These are phyloP conservation scores for Agrochola macilenta DNA, from an alignment of 2,888 invertebrate genomes.

Conservation along the genomic window DNA sequence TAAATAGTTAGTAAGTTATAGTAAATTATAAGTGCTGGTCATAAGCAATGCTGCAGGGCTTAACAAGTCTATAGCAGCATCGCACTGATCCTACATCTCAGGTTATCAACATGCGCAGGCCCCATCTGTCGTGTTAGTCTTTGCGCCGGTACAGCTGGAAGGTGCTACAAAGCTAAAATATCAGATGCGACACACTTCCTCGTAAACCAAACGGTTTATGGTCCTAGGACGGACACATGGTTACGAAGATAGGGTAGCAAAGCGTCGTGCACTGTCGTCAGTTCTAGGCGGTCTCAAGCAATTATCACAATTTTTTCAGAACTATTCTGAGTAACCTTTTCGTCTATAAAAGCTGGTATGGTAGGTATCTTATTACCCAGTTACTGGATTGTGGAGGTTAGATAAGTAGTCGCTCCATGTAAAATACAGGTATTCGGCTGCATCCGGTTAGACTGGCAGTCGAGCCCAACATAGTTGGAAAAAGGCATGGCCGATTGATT, in stretches of 20 bases:
- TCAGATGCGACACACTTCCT: conserved; percentile 73
- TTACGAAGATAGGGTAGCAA: background rate
- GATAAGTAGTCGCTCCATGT: too few relatives aligned
- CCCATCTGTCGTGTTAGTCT: conserved; percentile 18
- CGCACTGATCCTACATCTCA: conserved; percentile 28
- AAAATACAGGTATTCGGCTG: too few relatives aligned
- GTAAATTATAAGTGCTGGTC: too few relatives aligned
- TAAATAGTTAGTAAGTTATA: too few relatives aligned
- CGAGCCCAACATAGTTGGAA: too few relatives aligned
- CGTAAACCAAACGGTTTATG: conserved; percentile 63
- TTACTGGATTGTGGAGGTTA: too few relatives aligned
- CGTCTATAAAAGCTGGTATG: background rate
- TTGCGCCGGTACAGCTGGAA: conserved; percentile 30
- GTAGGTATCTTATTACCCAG: too few relatives aligned
- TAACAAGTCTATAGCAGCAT: background rate
- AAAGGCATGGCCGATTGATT: too few relatives aligned
- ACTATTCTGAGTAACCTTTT: background rate
- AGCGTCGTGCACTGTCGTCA: background rate
- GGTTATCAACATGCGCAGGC: conserved; percentile 34
- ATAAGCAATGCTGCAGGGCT: background rate
- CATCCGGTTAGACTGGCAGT: too few relatives aligned
- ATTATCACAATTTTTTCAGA: background rate
- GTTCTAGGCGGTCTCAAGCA: background rate
- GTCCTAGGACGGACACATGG: conserved; percentile 43
- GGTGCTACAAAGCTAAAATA: conserved; percentile 64